These are phyloP conservation scores for Lycopodina hypogea DNA, from an alignment of 37 sponge, comb jelly and placozoan species.

Conservation along the genomic window DNA sequence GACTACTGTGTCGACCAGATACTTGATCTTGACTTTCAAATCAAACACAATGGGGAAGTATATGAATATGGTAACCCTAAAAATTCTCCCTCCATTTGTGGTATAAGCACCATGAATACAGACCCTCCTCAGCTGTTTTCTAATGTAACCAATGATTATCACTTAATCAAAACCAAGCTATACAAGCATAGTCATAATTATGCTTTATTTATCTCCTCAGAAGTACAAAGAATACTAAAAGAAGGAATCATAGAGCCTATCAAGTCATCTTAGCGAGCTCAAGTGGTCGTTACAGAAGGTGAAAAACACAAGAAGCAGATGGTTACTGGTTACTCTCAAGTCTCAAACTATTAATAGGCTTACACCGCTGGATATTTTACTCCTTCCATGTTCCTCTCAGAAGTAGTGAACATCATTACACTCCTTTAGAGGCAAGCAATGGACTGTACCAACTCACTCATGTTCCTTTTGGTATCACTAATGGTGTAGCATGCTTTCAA, in stretches of 20 bases:
- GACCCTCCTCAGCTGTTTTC: slow-evolving; percentile 3
- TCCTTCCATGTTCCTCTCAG: too few species aligned
- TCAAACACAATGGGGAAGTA: background rate
- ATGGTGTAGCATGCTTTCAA: too few species aligned
- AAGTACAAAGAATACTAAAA: background rate
- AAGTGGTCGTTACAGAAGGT: too few species aligned
- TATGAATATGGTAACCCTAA: background rate
- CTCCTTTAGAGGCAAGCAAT: too few species aligned
- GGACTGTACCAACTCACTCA: too few species aligned
- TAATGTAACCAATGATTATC: background rate
- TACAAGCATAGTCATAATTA: background rate
- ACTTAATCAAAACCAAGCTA: slow-evolving; percentile 3
- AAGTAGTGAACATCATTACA: too few species aligned
- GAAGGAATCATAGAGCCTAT: slow-evolving; percentile 14
- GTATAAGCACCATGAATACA: background rate
- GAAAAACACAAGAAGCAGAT: too few species aligned
- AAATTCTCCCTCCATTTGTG: background rate
- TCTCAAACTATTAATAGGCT: too few species aligned
- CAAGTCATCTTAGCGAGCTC: background rate
- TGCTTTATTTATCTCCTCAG: background rate
- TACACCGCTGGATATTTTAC: too few species aligned
- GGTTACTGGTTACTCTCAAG: slow-evolving; percentile 12
- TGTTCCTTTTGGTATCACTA: too few species aligned
- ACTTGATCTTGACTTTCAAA: slow-evolving; percentile 2
- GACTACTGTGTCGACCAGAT: background rate